These are phyloP conservation scores for Aphelinus certus DNA, from an alignment of 1,140 invertebrate genomes.

Conservation along the genomic window DNA sequence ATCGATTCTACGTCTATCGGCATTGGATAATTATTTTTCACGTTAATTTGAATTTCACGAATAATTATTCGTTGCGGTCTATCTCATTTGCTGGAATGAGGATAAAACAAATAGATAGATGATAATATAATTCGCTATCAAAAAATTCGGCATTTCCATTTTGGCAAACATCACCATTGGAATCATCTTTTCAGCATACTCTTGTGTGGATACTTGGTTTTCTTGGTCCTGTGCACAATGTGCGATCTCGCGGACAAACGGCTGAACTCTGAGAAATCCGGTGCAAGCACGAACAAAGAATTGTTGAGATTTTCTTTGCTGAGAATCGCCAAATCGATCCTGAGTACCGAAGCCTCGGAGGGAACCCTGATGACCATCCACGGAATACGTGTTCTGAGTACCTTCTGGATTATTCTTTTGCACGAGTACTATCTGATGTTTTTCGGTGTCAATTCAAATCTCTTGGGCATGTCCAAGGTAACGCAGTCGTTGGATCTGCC, in stretches of 20 bases:
- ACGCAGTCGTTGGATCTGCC: background rate
- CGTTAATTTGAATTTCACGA: too few species aligned
- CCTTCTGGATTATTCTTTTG: slow-evolving; percentile 57
- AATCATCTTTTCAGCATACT: background rate
- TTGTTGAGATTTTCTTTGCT: background rate
- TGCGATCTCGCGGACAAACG: background rate
- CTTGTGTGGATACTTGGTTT: background rate
- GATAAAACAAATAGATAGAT: too few species aligned
- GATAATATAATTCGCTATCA: too few species aligned
- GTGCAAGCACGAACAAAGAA: too few species aligned
- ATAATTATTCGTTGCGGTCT: too few species aligned
- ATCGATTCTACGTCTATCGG: too few species aligned
- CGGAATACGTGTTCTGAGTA: slow-evolving; percentile 59
- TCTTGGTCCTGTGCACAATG: background rate
- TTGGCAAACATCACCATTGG: too few species aligned
- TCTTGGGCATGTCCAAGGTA: background rate
- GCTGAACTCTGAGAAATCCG: background rate
- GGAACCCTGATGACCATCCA: slow-evolving; percentile 41
- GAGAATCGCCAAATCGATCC: background rate
- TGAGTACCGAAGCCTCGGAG: background rate
- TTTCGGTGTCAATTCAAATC: background rate
- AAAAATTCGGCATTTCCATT: too few species aligned
- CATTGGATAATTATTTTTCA: too few species aligned
- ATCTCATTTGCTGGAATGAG: too few species aligned
- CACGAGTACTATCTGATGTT: slow-evolving; percentile 50